Base-by-base conservation (phyloP, 2,113 vertebrate genomes). In the Ornithorhynchus anatinus region DNA sequence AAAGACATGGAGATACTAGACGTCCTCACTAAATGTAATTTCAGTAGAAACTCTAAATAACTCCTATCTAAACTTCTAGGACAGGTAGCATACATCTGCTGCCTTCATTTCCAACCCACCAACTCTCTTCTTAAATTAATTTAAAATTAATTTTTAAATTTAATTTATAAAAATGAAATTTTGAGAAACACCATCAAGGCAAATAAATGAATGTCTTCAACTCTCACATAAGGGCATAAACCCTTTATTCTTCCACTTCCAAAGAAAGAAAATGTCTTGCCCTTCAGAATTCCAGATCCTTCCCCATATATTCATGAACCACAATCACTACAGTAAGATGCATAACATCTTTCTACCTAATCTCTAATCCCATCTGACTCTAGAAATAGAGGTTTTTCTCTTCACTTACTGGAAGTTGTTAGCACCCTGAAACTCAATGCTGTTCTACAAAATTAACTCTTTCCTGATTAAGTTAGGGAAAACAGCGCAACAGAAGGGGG, bases 361-460 rank as follows among this genome's bases (percentile, higher is more conserved):
- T 75, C 75, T 84, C 63, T 87, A 72, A 81, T 84, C 32, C 12
- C 52, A 27, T 31, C 43, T 58, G 54, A 79, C 63, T 37, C 64
- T 61, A 43, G 31, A 69, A 71, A 80, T 59, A 16, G 76, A 75
- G 81, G 73, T 37, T 35, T 54, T 44, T 79, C 59, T 80, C 75
- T 69, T n/a, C n/a, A n/a, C n/a, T n/a, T n/a, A n/a, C 35, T 29
- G 45, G 69, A 45, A 44, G 25, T 37, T 40, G 8, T 17, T 53
- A 70, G 38, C 81, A 56, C 61, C 52, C 32, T 5, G 66, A 71
- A 48, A 37, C 59, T 60, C 66, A 22, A 17, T 38, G 44, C 58
- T 59, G 58, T 77, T 57, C 69, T 62, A 15, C 31, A 42, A 83
- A 74, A 9, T 16, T 29, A 50, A 56, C 42, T 47, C 72, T 72